Percentiles rank a stretch among this genome's conserved stretches.
Conservation (phyloP, 2,888 invertebrate genomes). For the Hydriomena furcata region DNA sequence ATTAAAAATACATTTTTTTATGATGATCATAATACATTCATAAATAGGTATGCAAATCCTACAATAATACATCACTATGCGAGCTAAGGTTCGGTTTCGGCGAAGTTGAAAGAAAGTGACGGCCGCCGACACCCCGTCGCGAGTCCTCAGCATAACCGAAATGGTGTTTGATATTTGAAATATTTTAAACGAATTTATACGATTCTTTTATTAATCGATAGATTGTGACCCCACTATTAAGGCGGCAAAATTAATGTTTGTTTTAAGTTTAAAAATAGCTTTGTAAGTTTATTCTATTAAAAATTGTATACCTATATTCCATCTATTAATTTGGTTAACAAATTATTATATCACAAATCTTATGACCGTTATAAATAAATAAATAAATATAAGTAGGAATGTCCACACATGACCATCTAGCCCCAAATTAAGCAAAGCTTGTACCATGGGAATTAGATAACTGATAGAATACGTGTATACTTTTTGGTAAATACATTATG, state of each 20-base stretch:
- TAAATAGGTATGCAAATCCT: slow-evolving; percentile 45
- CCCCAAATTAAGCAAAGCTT: too few relatives aligned
- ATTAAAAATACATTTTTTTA: background rate
- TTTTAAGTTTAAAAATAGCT: slow-evolving; percentile 11
- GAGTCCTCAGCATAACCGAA: slow-evolving; percentile 61
- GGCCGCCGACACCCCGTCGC: slow-evolving; percentile 63
- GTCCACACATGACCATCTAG: too few relatives aligned
- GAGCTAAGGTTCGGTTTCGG: slow-evolving; percentile 50
- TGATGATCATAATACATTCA: slow-evolving; percentile 26
- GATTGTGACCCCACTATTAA: slow-evolving; percentile 17
- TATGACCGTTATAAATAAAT: too few relatives aligned
- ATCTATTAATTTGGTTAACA: too few relatives aligned
- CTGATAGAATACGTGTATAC: too few relatives aligned
- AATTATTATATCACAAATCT: too few relatives aligned
- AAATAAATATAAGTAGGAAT: too few relatives aligned
- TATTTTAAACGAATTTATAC: slow-evolving; percentile 50
- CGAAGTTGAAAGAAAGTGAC: slow-evolving; percentile 71
- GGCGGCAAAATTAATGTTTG: slow-evolving; percentile 19
- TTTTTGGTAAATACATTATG: too few relatives aligned
- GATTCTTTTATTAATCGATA: slow-evolving; percentile 37
- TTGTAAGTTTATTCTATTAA: background rate
- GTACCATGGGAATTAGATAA: too few relatives aligned
- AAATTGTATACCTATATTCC: too few relatives aligned
- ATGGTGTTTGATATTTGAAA: slow-evolving; percentile 47
- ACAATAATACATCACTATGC: slow-evolving; percentile 48